A percentile compares a stretch with the other conserved stretches of the same genome.
phyloP scores from a whole-genome alignment of 2,797 vertebrate species.

The Semotilus atromaculatus region DNA sequence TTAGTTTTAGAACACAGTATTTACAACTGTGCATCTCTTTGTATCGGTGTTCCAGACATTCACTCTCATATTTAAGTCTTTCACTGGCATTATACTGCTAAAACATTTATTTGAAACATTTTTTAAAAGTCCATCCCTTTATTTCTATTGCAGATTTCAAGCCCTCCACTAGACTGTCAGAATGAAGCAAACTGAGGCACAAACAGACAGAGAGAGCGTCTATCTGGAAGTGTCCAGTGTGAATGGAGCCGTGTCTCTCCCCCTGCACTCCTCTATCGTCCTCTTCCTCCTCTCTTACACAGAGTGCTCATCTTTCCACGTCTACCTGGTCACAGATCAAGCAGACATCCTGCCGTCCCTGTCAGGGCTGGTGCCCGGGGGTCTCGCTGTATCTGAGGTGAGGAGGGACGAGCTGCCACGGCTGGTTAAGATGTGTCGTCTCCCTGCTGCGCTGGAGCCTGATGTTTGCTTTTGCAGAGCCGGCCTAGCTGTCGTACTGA shows the following conservation, averaged over 20 bases:
- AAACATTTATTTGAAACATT: not conserved
- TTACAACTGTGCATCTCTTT: not conserved
- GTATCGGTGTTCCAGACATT: not conserved
- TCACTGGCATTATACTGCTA: not conserved
- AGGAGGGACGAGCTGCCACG: conserved; percentile 76
- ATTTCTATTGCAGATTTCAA: conserved; percentile 11
- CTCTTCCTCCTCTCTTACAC: conserved; percentile 94
- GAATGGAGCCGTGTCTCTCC: conserved; percentile 75
- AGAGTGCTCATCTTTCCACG: conserved; percentile 84
- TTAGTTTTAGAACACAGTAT: not conserved
- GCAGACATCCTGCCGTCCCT: conserved; percentile 38
- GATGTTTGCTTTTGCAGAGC: conserved; percentile 87
- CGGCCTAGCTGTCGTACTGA: conserved; percentile 92
- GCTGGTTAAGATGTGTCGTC: conserved; percentile 84
- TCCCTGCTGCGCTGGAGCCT: conserved; percentile 85
- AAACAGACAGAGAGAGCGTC: conserved; percentile 75
- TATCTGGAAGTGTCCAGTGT: conserved; percentile 81
- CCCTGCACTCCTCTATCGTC: conserved; percentile 88
- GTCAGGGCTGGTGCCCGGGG: conserved; percentile 61
- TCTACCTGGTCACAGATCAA: conserved; percentile 75
- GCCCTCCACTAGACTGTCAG: conserved; percentile 51
- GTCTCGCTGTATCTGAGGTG: conserved; percentile 71
- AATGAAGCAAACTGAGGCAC: conserved; percentile 79
- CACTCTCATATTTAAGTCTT: not conserved
- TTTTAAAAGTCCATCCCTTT: not conserved